A percentile compares a stretch with the other conserved stretches of the same genome.
These are phyloP conservation scores for Zosterops borbonicus DNA, from an alignment of 2,113 vertebrate species.

Conservation along the genomic window DNA sequence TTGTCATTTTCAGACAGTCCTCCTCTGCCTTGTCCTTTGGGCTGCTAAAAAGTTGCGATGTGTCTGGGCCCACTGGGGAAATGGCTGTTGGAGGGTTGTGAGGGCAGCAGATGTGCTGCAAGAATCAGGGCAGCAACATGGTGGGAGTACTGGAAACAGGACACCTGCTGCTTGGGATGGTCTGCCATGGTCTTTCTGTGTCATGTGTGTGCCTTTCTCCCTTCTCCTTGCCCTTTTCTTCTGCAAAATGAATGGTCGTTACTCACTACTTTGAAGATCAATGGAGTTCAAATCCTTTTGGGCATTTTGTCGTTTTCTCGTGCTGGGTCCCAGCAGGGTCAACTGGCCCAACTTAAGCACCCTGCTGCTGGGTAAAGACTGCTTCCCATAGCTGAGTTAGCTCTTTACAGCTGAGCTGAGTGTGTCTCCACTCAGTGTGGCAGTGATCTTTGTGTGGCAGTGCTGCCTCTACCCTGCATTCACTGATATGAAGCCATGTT, in stretches of 20 bases:
- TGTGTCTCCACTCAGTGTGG: fast-evolving
- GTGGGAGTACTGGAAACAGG: background rate
- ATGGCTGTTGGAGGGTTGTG: background rate
- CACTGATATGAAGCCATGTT: background rate
- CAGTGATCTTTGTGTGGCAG: background rate
- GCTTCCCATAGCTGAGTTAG: background rate
- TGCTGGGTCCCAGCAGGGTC: background rate
- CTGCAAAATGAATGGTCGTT: background rate
- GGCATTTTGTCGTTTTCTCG: background rate
- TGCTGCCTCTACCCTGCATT: background rate
- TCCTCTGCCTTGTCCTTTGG: slow-evolving; percentile 43
- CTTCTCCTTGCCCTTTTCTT: background rate
- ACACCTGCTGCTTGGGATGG: background rate
- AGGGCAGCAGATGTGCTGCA: background rate
- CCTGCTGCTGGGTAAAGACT: background rate
- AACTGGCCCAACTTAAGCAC: background rate
- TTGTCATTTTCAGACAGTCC: slow-evolving; percentile 73
- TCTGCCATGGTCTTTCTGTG: background rate
- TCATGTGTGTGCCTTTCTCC: background rate
- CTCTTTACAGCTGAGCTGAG: background rate
- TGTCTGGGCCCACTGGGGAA: slow-evolving; percentile 28
- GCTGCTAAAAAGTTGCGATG: slow-evolving; percentile 44
- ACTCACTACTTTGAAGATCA: background rate
- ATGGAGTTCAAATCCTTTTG: background rate
- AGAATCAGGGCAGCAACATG: background rate